phyloP scores from a whole-genome alignment of 2,113 vertebrate genomes.

The Colinus virginianus region DNA sequence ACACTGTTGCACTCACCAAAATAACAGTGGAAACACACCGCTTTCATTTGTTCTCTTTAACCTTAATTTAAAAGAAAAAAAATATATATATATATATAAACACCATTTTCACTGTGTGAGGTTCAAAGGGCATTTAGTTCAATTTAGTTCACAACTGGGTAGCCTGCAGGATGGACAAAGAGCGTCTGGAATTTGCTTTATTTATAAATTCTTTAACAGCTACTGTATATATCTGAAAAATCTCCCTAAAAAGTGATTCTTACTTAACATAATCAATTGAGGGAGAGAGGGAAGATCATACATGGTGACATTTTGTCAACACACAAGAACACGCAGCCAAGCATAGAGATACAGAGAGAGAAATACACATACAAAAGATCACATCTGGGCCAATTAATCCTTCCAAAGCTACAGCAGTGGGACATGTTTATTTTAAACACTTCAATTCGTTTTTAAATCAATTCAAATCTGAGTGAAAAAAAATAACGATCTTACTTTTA shows the following conservation, averaged over 20 bases:
- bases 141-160: not conserved
- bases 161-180: slow-evolving; percentile 2
- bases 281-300: not conserved
- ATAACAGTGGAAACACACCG: not conserved
- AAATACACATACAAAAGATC: not conserved
- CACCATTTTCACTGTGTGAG: not conserved
- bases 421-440: not conserved
- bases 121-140: slow-evolving; percentile 7
- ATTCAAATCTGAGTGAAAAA: not conserved
- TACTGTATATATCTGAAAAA: not conserved
- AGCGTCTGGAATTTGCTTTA: not conserved
- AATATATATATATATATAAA: slow-evolving; percentile 23
- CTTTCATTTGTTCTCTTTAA: slow-evolving; percentile 2
- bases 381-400: not conserved
- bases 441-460: not conserved
- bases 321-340: not conserved
- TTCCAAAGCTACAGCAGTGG: not conserved
- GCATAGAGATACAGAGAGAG: not conserved
- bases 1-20: not conserved
- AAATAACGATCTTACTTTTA: not conserved
- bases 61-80: not conserved
- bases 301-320: not conserved
- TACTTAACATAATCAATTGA: rapidly evolving
- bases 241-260: not conserved
- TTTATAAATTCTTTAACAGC: slow-evolving; percentile 14